Conservation (phyloP, 2,113 vertebrate species). For the Sylvia atricapilla region DNA sequence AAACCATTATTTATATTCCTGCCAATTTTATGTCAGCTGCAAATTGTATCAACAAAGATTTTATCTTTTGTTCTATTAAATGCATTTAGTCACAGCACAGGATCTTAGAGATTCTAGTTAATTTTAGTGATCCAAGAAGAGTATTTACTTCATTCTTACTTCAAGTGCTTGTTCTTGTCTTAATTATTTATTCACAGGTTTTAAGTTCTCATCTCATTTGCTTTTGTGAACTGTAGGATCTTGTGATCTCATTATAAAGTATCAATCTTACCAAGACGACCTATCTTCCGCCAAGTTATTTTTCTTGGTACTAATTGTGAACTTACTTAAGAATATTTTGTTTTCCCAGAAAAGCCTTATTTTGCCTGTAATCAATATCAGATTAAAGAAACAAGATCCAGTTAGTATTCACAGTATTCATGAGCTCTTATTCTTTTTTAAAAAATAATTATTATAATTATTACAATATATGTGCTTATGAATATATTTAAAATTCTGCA, state of each 20-base stretch:
- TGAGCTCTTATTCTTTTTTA: background rate
- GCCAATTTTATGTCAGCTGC: background rate
- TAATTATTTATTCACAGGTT: background rate
- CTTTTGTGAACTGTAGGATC: background rate
- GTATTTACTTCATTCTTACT: background rate
- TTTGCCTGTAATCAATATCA: background rate
- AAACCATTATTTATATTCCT: background rate
- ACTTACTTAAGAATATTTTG: background rate
- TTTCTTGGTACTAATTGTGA: background rate
- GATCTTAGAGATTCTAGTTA: background rate
- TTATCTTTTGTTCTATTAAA: background rate
- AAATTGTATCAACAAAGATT: background rate
- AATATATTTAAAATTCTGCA: background rate
- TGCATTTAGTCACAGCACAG: background rate
- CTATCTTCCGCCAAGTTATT: background rate
- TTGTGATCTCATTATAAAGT: background rate
- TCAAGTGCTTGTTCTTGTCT: background rate
- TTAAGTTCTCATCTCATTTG: background rate
- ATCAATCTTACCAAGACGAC: background rate
- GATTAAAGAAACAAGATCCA: background rate
- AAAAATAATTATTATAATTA: background rate
- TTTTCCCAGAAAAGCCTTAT: background rate
- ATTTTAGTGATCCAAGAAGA: background rate
- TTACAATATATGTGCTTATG: background rate
- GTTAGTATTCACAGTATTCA: background rate